Base-by-base conservation (phyloP, 2,888 invertebrate species). In the Hypercompe scribonia region DNA sequence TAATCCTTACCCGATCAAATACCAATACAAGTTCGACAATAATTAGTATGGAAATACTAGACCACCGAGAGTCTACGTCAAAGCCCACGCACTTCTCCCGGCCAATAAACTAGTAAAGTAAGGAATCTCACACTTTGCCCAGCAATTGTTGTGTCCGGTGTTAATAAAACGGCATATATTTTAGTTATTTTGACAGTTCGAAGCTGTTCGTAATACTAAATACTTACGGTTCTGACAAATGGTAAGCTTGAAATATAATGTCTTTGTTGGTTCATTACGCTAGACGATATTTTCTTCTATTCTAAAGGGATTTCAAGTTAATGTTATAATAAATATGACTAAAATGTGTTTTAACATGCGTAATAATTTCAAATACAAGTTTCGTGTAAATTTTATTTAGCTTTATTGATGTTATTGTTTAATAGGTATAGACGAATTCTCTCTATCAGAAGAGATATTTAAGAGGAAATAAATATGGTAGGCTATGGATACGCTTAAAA, bases 151-250 rank as follows among this genome's bases (percentile, higher is more conserved):
- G 91, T 89, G 92, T 91, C 91, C 90, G 88, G 92, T 91, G 93
- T 93, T 95, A 94, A 94, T 95, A 94, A 94, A 95, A 95, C 92
- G 93, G 88, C 89, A 85, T 92, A 95, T 95, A 95, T 94, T 94
- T 95, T 93, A 95, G 90, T 92, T 93, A 95, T 95, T 95, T 95
- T 95, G 95, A 95, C 95, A 95, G 94, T 93, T 93, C 88, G 83
- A 89, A 93, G 92, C 93, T 92, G 92, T 94, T 93, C 86, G 90
- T 93, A 93, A 91, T 88, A 83, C 77, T 68, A 72, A 73, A 76
- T 84, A 93, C 92, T 90, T 86, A 94, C 85, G n/a, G 90, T 0
- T 39, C 0, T 13, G 11, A 13, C 33, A 81, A 46, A 67, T 74
- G 76, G 42, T 36, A 4, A 83, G 58, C 73, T 61, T 65, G 24